Base-by-base conservation (phyloP, 2,888 invertebrate species). In the Synergus gifuensis region DNA sequence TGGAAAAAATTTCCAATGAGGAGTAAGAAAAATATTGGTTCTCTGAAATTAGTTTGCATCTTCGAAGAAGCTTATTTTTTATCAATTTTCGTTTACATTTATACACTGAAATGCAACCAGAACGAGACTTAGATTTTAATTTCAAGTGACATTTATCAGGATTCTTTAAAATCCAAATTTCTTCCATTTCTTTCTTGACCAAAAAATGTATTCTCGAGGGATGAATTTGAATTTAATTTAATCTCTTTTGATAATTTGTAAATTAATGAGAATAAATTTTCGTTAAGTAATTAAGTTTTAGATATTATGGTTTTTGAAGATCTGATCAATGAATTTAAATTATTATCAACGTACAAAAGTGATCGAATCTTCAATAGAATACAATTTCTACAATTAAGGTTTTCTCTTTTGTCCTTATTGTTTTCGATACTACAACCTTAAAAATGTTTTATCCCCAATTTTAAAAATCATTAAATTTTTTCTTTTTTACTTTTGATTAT, bases 261-360 rank as follows among this genome's bases (percentile, higher is more conserved):
- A 22, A 40, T 16, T 16, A 8, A 64, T 2, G 40, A 64, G 28
- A 64, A 62, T 28, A 60, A 58, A 1, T 54, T 64, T 64, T 11
- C 11, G 4, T 67, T 44, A 18, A n/a, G n/a, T n/a, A n/a, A n/a
- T n/a, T n/a, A n/a, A 67, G 28, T 12, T 42, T 36, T 8, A n/a
- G n/a, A 12, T 58, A 28, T 63, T 54, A n/a, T 77, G n/a, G 49
- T 77, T 77, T 78, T 66, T 11, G 12, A 76, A 36, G 46, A 78
- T 36, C 64, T 58, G 49, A 28, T 49, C 12, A 54, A 60, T 42
- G 7, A 60, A 36, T 46, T 42, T 22, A 49, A 76, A 62, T 14
- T 28, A 62, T 49, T 79, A 4, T 22, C 22, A n/a, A n/a, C n/a
- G 54, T 73, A 73, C 54, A 40, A 73, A 54, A 73, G 73, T 73